A percentile compares a stretch with the other conserved stretches of the same genome.
Evolutionary conservation across 1,140 invertebrate genomes (phyloP).

Genomic region (Drosophila quadrilineata): DNA sequence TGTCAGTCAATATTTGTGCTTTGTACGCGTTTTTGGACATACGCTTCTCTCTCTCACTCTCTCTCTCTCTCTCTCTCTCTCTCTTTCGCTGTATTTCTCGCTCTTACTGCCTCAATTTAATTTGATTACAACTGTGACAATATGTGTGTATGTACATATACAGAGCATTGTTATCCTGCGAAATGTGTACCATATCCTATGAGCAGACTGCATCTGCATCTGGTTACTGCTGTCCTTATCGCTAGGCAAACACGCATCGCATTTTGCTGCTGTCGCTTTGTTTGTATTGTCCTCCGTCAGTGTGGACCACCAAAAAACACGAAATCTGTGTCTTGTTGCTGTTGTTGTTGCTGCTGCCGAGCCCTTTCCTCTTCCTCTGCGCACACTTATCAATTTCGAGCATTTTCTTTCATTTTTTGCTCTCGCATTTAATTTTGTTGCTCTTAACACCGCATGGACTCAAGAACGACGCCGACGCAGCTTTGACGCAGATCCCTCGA

Average conservation of each 20-base stretch:
- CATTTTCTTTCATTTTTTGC: constrained; percentile 37
- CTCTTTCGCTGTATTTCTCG: too few species aligned
- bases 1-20: constrained; percentile 63
- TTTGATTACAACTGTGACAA: not conserved
- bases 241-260: constrained; percentile 70
- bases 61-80: too few species aligned
- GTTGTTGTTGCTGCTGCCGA: not conserved
- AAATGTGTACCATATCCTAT: not conserved
- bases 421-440: constrained; percentile 77
- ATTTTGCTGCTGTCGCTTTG: constrained; percentile 68
- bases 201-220: constrained; percentile 4
- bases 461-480: constrained; percentile 34
- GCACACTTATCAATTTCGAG: constrained; percentile 16
- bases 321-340: constrained; percentile 21
- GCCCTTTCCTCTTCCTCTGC: not conserved
- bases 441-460: constrained; percentile 74
- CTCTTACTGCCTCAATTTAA: constrained; percentile 4
- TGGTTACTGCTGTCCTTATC: constrained; percentile 56
- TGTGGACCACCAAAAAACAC: constrained; percentile 70
- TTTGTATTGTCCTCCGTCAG: constrained; percentile 62
- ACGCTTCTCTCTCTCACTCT: too few species aligned
- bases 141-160: not conserved
- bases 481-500: constrained; percentile 47
- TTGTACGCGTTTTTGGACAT: constrained; percentile 45
- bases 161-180: not conserved